phyloP scores from a whole-genome alignment of 2,888 invertebrate species.

The Drosophila paranaensis region DNA sequence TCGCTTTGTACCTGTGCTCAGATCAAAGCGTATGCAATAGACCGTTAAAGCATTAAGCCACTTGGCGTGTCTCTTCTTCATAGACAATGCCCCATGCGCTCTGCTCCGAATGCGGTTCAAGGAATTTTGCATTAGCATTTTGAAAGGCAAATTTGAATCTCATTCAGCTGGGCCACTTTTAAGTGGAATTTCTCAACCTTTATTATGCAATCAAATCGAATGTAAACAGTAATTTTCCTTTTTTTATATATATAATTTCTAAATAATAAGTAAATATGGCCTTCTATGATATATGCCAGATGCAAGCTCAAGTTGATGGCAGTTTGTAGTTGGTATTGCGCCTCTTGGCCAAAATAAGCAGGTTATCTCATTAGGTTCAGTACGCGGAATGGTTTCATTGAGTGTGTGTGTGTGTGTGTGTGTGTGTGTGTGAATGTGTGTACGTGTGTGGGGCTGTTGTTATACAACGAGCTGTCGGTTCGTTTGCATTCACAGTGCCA shows the following conservation, averaged over 20 bases:
- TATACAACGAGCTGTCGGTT: constrained; percentile 17
- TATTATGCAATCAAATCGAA: background rate
- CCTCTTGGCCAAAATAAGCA: background rate
- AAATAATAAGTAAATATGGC: too few species aligned
- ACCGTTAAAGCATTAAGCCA: constrained; percentile 59
- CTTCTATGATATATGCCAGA: background rate
- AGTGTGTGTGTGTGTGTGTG: background rate
- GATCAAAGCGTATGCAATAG: constrained; percentile 66
- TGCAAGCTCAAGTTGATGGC: background rate
- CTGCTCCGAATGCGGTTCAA: background rate
- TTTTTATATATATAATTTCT: too few species aligned
- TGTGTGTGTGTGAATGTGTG: background rate
- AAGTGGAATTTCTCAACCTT: background rate
- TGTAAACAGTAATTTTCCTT: background rate
- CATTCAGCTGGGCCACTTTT: background rate
- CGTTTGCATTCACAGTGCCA: constrained; percentile 27
- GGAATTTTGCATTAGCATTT: constrained; percentile 3
- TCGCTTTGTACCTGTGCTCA: constrained; percentile 21
- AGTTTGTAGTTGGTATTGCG: background rate
- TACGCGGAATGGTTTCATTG: background rate
- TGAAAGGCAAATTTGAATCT: background rate
- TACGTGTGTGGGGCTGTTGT: background rate
- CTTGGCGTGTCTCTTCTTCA: constrained; percentile 19
- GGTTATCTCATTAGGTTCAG: constrained; percentile 5
- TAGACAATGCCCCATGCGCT: constrained; percentile 7